A percentile compares a stretch with the other conserved stretches of the same genome.
Evolutionary conservation across 2,113 vertebrate genomes (phyloP).

Genomic region (Gopherus evgoodei): DNA sequence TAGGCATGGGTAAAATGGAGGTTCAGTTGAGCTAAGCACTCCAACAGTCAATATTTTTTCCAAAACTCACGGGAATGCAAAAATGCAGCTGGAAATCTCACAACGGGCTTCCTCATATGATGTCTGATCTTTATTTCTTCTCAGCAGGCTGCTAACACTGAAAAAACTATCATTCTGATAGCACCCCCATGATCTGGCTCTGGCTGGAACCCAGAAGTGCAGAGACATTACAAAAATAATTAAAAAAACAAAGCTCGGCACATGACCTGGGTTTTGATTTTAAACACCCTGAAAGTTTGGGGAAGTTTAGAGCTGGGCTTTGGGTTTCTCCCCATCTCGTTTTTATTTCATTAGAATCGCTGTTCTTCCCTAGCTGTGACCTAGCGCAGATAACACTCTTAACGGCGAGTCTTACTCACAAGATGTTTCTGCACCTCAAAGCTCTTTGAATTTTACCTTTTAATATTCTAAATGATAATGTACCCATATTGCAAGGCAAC

Average conservation of each 20-base stretch:
- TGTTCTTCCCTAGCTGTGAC: neutral
- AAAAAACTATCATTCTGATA: neutral
- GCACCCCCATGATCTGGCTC: neutral
- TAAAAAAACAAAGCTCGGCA: neutral
- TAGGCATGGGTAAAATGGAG: neutral
- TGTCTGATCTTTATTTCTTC: neutral
- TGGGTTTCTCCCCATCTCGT: accelerated
- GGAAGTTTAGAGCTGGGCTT: neutral
- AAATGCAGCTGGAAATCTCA: neutral
- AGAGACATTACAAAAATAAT: neutral
- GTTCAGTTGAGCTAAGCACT: neutral
- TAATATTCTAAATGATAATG: neutral
- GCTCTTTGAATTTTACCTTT: neutral
- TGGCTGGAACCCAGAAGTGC: neutral
- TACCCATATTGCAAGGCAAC: neutral
- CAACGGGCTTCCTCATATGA: neutral
- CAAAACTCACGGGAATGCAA: neutral
- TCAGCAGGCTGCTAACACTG: neutral
- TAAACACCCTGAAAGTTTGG: accelerated
- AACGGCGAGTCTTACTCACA: neutral
- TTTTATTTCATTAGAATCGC: neutral
- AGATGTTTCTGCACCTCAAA: neutral
- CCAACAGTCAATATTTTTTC: neutral
- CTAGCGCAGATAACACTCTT: neutral
- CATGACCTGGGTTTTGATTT: neutral